Percentiles rank a stretch among this genome's conserved stretches.
These are phyloP conservation scores for Clunio marinus DNA, from an alignment of 2,888 invertebrate species.

Conservation along the genomic window DNA sequence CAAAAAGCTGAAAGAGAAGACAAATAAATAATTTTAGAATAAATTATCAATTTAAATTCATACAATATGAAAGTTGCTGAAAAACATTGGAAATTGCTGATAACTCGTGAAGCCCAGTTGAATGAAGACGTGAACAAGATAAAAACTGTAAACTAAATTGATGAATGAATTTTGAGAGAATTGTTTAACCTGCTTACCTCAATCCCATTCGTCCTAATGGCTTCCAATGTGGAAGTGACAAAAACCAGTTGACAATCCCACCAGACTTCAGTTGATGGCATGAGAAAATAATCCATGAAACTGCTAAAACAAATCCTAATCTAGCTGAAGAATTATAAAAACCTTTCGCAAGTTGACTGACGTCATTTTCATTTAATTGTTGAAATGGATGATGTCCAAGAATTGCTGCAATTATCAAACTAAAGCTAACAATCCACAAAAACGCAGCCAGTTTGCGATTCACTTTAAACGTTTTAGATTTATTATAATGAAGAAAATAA, in stretches of 20 bases:
- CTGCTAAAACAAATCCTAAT: too few relatives aligned
- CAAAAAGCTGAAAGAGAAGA: too few relatives aligned
- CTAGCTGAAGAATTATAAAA: background rate
- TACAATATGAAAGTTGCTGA: background rate
- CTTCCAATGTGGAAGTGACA: slow-evolving; percentile 14
- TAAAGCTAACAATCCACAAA: background rate
- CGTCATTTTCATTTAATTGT: background rate
- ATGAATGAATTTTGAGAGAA: too few relatives aligned
- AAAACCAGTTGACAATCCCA: background rate
- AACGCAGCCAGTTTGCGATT: background rate
- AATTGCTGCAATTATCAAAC: background rate
- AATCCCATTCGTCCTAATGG: slow-evolving; percentile 1
- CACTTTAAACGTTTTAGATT: slow-evolving; percentile 46
- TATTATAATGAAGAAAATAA: slow-evolving; percentile 48
- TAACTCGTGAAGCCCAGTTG: background rate
- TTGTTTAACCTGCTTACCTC: too few relatives aligned
- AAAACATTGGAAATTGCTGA: background rate
- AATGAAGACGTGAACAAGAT: background rate
- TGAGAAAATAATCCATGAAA: background rate
- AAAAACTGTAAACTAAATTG: background rate
- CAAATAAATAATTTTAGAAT: too few relatives aligned
- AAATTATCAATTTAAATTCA: too few relatives aligned
- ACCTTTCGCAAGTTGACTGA: background rate
- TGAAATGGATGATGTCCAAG: slow-evolving; percentile 20
- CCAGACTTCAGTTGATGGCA: slow-evolving; percentile 5